These are phyloP conservation scores for Cephus spinipes DNA, from an alignment of 2,888 invertebrate species.

Conservation along the genomic window DNA sequence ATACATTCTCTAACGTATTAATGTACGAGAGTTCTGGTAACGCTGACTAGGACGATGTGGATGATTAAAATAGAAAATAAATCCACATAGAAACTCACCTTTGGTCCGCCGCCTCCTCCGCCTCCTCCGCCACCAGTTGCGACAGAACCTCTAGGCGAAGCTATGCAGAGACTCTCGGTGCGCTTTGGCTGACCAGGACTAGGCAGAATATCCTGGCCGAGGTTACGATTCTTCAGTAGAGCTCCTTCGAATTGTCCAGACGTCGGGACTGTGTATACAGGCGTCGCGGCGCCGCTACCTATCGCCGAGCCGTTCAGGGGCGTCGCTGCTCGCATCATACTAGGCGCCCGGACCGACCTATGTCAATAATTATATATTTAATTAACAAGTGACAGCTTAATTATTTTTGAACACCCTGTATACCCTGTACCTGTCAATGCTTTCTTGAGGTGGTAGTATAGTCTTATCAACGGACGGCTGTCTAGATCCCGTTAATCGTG, in stretches of 20 bases:
- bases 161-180: conserved; percentile 88
- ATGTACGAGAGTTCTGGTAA: neutral
- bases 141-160: conserved; percentile 67
- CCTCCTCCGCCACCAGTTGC: conserved; percentile 66
- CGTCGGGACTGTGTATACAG: conserved; percentile 67
- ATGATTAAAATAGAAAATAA: neutral
- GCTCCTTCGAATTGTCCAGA: conserved; percentile 83
- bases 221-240: conserved; percentile 80
- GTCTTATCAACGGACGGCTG: conserved; percentile 83
- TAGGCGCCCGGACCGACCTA: conserved; percentile 70
- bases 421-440: conserved; percentile 53
- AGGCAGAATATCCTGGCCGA: conserved; percentile 91
- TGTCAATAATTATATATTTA: neutral
- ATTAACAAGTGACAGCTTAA: neutral
- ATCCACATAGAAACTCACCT: conserved; percentile 32
- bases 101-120: conserved; percentile 63
- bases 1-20: neutral
- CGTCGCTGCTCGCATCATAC: conserved; percentile 61
- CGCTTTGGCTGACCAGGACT: conserved; percentile 90
- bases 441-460: conserved; percentile 53
- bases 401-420: neutral
- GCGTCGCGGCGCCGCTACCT: conserved; percentile 70
- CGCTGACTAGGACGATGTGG: neutral
- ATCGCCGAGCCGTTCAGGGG: conserved; percentile 61
- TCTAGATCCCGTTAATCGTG: conserved; percentile 76